Evolutionary conservation across 2,888 invertebrate genomes (phyloP).

Genomic region (Drosophila algonquin): DNA sequence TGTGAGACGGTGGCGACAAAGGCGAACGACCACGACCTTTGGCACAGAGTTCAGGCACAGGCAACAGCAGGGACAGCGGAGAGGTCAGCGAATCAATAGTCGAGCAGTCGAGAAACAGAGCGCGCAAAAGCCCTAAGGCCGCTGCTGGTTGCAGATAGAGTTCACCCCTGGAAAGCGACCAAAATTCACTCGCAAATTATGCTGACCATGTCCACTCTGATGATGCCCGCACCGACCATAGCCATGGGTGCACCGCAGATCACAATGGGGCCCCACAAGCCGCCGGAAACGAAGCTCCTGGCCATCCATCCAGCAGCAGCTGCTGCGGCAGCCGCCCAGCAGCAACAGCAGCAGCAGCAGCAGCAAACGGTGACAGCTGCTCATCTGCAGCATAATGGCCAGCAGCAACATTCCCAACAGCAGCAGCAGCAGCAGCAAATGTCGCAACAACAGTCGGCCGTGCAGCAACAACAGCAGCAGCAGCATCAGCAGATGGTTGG

Average conservation of each 20-base stretch:
- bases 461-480: constrained; percentile 59
- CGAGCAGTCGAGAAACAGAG: constrained; percentile 41
- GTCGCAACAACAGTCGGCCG: constrained; percentile 35
- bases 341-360: constrained; percentile 69
- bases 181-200: constrained; percentile 82
- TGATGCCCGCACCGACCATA: constrained; percentile 85
- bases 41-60: constrained; percentile 74
- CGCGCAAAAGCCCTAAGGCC: constrained; percentile 32
- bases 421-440: constrained; percentile 58
- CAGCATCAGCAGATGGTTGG: constrained; percentile 73
- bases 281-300: constrained; percentile 84
- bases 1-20: constrained; percentile 63
- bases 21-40: constrained; percentile 77
- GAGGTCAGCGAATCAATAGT: constrained; percentile 69
- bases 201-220: constrained; percentile 84
- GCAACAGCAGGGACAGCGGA: constrained; percentile 43
- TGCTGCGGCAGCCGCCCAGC: constrained; percentile 76
- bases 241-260: constrained; percentile 84
- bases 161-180: constrained; percentile 46
- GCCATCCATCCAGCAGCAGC: constrained; percentile 83
- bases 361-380: constrained; percentile 73
- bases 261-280: constrained; percentile 84
- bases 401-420: constrained; percentile 73
- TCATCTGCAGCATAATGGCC: constrained; percentile 70
- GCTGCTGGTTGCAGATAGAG: background rate